These are phyloP conservation scores for Thera britannica DNA, from an alignment of 2,888 invertebrate genomes.

Conservation along the genomic window DNA sequence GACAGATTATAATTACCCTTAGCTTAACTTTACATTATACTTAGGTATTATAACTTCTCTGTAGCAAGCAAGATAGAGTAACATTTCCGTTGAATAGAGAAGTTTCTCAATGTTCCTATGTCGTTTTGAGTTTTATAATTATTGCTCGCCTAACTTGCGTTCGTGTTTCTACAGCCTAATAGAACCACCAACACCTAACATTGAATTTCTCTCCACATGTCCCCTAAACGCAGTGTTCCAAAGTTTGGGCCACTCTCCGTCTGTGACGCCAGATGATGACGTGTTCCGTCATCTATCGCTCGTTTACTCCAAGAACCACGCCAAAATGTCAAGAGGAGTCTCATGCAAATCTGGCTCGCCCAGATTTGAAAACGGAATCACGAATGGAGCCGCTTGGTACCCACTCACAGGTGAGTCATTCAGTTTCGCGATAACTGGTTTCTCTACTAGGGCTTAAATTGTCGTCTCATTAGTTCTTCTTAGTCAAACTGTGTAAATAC, in stretches of 20 bases:
- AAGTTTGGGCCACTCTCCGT: constrained; percentile 92
- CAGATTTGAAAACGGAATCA: constrained; percentile 94
- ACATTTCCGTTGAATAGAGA: background rate
- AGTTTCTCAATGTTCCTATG: background rate
- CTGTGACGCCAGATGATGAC: constrained; percentile 96
- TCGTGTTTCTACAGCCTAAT: too few relatives aligned
- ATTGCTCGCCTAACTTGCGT: too few relatives aligned
- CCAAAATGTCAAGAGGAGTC: constrained; percentile 93
- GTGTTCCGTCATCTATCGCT: constrained; percentile 94
- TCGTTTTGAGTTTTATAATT: background rate
- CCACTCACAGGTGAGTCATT: constrained; percentile 87
- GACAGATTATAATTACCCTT: background rate
- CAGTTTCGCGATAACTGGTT: too few relatives aligned
- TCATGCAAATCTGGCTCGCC: constrained; percentile 91
- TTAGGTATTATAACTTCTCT: too few relatives aligned
- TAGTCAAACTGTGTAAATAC: too few relatives aligned
- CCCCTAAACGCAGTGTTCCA: constrained; percentile 92
- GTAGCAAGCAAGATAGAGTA: too few relatives aligned
- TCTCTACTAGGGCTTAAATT: too few relatives aligned
- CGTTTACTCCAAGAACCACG: constrained; percentile 94
- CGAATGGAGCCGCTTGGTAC: constrained; percentile 98
- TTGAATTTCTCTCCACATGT: constrained; percentile 74
- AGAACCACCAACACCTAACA: constrained; percentile 13
- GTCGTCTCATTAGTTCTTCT: too few relatives aligned
- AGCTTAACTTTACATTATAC: background rate